These are phyloP conservation scores for Lysandra bellargus DNA, from an alignment of 2,888 invertebrate genomes.

Conservation along the genomic window DNA sequence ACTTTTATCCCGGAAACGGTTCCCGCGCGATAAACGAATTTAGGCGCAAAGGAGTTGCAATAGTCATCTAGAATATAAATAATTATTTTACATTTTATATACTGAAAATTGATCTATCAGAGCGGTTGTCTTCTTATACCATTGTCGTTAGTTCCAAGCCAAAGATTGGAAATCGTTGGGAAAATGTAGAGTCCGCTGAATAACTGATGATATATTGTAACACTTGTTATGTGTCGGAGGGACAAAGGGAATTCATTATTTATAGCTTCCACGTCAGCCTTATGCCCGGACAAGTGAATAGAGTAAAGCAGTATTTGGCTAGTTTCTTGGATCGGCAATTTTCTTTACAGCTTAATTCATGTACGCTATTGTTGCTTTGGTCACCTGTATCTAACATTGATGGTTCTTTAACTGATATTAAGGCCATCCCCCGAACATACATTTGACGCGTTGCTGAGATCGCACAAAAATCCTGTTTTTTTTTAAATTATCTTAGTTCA, in stretches of 20 bases:
- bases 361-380: background rate
- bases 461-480: too few species aligned
- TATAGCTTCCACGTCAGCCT: slow-evolving; percentile 19
- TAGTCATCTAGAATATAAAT: too few species aligned
- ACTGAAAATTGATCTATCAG: background rate
- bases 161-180: slow-evolving; percentile 11
- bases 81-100: background rate
- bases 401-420: background rate
- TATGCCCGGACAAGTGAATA: slow-evolving; percentile 7
- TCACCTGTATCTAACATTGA: background rate
- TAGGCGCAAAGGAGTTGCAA: too few species aligned
- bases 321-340: background rate
- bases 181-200: slow-evolving; percentile 26
- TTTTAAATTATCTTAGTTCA: too few species aligned
- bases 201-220: slow-evolving; percentile 29
- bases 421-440: background rate
- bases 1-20: too few species aligned
- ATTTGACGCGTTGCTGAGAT: too few species aligned
- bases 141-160: background rate
- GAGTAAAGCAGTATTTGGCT: slow-evolving; percentile 9
- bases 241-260: slow-evolving; percentile 30
- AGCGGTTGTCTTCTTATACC: background rate
- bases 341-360: background rate
- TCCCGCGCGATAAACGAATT: too few species aligned
- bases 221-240: slow-evolving; percentile 25